These are phyloP conservation scores for Chloroceryle amazona DNA, from an alignment of 2,797 vertebrate species.

Conservation along the genomic window DNA sequence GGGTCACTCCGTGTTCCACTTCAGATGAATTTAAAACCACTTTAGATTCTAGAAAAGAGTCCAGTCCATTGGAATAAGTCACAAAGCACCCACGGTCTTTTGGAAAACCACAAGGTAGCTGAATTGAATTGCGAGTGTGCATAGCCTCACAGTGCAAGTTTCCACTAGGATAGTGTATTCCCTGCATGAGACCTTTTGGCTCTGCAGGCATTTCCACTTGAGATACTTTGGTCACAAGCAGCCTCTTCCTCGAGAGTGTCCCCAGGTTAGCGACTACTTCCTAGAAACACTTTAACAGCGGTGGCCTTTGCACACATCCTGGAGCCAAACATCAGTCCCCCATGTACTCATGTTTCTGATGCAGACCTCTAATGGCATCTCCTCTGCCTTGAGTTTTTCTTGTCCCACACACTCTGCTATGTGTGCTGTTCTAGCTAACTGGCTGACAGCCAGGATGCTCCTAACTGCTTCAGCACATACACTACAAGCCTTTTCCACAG, in stretches of 20 bases:
- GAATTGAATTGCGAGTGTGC: neutral
- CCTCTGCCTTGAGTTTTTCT: neutral
- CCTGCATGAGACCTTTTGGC: neutral
- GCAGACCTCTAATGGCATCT: neutral
- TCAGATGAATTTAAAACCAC: neutral
- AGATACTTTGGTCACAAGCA: slow-evolving; percentile 47
- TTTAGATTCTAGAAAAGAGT: neutral
- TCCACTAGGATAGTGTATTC: neutral
- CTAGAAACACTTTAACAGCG: neutral
- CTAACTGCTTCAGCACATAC: neutral
- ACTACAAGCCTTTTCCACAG: neutral
- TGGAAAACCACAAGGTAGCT: neutral
- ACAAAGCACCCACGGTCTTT: neutral
- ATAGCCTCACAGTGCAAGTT: neutral
- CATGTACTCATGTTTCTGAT: neutral
- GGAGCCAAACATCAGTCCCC: neutral
- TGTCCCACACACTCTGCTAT: neutral
- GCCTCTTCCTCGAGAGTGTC: neutral
- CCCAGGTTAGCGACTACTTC: neutral
- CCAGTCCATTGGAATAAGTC: neutral
- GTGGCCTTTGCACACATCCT: neutral
- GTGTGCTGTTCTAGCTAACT: rapidly evolving
- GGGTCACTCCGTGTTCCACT: neutral
- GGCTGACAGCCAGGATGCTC: neutral
- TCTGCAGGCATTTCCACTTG: slow-evolving; percentile 34